These are phyloP conservation scores for Himalopsyche japonica DNA, from an alignment of 2,888 invertebrate genomes.

Conservation along the genomic window DNA sequence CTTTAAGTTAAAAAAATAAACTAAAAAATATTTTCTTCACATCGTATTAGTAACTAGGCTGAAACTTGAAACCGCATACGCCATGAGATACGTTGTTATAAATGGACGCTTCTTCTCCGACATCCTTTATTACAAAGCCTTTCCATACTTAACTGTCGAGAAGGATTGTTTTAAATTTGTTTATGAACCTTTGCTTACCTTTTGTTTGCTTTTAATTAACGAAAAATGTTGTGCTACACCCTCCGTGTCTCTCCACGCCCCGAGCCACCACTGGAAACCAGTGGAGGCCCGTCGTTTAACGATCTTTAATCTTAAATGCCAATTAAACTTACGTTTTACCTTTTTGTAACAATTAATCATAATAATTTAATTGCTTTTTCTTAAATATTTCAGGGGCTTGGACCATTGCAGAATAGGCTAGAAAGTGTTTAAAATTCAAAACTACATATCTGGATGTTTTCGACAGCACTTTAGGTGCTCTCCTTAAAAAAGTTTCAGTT, in stretches of 20 bases:
- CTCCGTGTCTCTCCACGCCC: neutral
- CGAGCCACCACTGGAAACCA: neutral
- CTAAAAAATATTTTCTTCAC: neutral
- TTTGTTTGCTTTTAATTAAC: slow-evolving; percentile 57
- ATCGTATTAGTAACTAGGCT: neutral
- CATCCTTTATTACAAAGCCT: slow-evolving; percentile 16
- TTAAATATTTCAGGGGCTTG: neutral
- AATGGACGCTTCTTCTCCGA: slow-evolving; percentile 1
- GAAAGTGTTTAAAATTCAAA: no score
- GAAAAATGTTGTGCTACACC: slow-evolving; percentile 44
- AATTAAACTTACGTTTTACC: neutral
- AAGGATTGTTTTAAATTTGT: slow-evolving; percentile 30
- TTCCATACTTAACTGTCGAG: slow-evolving; percentile 20
- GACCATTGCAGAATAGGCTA: neutral
- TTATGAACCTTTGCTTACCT: slow-evolving; percentile 35
- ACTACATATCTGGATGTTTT: no score
- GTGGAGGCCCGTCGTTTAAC: neutral
- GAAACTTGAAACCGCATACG: neutral
- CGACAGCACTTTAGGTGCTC: no score
- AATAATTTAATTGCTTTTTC: neutral
- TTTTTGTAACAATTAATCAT: neutral
- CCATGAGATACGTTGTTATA: slow-evolving; percentile 4
- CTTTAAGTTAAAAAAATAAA: neutral
- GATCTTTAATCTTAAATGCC: neutral
- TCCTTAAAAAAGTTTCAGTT: no score